phyloP scores from a whole-genome alignment of 2,888 invertebrate species.

The Malthinus flaveolus region DNA sequence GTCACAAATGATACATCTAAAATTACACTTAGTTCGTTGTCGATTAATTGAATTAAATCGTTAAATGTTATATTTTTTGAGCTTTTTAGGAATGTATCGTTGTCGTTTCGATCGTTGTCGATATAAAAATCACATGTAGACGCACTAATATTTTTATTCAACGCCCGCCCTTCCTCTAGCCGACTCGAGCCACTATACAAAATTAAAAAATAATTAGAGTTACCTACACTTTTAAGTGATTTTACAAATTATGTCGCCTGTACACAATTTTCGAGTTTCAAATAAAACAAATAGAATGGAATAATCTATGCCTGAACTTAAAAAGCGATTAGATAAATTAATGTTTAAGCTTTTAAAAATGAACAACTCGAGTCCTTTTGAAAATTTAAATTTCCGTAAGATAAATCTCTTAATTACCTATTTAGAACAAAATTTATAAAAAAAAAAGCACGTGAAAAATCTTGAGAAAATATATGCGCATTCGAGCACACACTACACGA shows the following conservation, averaged over 20 bases:
- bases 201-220: constrained; percentile 14
- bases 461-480: constrained; percentile 22
- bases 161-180: constrained; percentile 15
- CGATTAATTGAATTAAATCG: constrained; percentile 13
- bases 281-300: not conserved
- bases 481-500: constrained; percentile 37
- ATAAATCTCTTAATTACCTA: not conserved
- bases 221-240: not conserved
- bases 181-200: constrained; percentile 23
- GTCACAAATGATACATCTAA: constrained; percentile 22
- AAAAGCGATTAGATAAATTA: not conserved
- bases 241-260: constrained; percentile 16
- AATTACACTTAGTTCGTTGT: constrained; percentile 15
- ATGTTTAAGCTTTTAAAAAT: not conserved
- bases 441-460: constrained; percentile 15
- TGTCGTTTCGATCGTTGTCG: constrained; percentile 34
- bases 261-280: not conserved
- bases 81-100: constrained; percentile 37
- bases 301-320: not conserved
- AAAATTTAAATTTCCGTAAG: no score
- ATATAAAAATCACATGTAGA: constrained; percentile 19
- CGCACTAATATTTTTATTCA: constrained; percentile 9
- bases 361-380: not conserved
- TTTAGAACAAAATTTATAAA: not conserved
- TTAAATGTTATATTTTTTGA: constrained; percentile 29